Evolutionary conservation across 1,140 invertebrate genomes (phyloP).

Genomic region (Euschistus heros): DNA sequence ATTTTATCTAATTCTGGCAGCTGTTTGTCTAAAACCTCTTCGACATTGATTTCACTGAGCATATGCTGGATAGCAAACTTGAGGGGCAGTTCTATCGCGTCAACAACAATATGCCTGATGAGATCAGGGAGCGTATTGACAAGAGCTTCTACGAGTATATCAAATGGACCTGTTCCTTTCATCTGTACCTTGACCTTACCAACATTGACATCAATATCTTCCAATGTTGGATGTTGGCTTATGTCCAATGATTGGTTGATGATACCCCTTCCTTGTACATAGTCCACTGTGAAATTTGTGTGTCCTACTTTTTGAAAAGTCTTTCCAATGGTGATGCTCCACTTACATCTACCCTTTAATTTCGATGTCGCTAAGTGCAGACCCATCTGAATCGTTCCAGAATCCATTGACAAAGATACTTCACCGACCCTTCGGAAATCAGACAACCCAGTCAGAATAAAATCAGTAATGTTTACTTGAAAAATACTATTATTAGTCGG

Average conservation of each 20-base stretch:
- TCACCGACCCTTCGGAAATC: conserved; percentile 71
- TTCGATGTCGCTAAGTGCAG: conserved; percentile 66
- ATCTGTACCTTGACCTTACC: conserved; percentile 33
- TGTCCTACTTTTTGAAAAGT: conserved; percentile 42
- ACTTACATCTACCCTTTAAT: conserved; percentile 59
- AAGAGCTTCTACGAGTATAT: conserved; percentile 63
- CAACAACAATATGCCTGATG: conserved; percentile 71
- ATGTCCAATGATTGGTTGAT: conserved; percentile 44
- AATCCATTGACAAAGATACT: conserved; percentile 54
- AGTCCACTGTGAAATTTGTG: conserved; percentile 59
- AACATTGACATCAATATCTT: conserved; percentile 20
- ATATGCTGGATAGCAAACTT: conserved; percentile 55
- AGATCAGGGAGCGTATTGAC: conserved; percentile 71
- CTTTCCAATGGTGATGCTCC: conserved; percentile 42
- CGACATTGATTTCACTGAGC: conserved; percentile 59
- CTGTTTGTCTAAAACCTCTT: conserved; percentile 54
- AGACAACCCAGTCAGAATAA: conserved; percentile 63
- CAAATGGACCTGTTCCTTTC: conserved; percentile 59
- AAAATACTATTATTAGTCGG: conserved; percentile 24
- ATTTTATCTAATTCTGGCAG: conserved; percentile 35
- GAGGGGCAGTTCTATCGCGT: conserved; percentile 63
- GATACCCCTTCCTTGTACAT: conserved; percentile 42
- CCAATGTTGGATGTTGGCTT: conserved; percentile 15
- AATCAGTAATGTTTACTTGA: conserved; percentile 37
- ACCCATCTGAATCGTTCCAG: conserved; percentile 43